Conservation (phyloP, 2,888 invertebrate species). For the Meteorus cinctellus region DNA sequence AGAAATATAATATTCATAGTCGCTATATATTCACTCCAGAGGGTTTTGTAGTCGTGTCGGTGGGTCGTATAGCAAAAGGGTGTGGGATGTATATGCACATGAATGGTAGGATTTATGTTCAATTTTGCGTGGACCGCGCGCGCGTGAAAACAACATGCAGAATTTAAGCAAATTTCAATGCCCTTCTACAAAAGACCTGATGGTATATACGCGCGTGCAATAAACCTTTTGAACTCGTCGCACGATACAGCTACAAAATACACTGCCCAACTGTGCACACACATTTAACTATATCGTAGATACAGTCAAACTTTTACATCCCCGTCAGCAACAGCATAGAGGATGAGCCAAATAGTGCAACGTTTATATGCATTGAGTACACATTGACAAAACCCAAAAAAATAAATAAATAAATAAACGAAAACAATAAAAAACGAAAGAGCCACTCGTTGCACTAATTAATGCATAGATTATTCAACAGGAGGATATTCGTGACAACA, state of each 20-base stretch:
- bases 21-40: background rate
- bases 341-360: conserved; percentile 28
- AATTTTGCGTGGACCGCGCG: conserved; percentile 58
- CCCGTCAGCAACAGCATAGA: conserved; percentile 37
- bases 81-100: no score
- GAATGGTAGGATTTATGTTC: conserved; percentile 60
- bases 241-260: background rate
- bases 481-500: conserved; percentile 42
- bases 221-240: background rate
- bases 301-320: conserved; percentile 35
- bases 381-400: background rate
- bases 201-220: background rate
- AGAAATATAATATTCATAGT: background rate
- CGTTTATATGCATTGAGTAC: conserved; percentile 39
- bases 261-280: background rate
- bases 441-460: conserved; percentile 40
- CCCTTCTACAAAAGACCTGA: background rate
- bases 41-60: background rate
- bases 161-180: conserved; percentile 60
- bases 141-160: conserved; percentile 55
- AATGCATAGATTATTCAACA: conserved; percentile 40
- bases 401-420: background rate
- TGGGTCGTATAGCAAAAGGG: conserved; percentile 33
- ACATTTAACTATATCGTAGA: background rate
- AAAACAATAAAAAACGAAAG: conserved; percentile 30